These are phyloP conservation scores for Argyresthia albistria DNA, from an alignment of 2,888 invertebrate species.

Conservation along the genomic window DNA sequence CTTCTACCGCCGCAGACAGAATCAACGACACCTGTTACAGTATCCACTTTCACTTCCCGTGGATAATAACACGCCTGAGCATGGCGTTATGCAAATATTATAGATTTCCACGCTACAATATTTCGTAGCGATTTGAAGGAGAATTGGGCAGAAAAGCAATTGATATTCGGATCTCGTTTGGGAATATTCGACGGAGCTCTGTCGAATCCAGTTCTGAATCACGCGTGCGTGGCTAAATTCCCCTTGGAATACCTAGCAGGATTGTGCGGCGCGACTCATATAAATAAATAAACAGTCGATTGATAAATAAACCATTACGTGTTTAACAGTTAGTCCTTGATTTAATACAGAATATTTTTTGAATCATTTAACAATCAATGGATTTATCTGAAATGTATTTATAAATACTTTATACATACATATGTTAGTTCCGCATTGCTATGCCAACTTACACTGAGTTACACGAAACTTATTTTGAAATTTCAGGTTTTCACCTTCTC, in stretches of 20 bases:
- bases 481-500: too few relatives aligned
- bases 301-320: too few relatives aligned
- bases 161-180: constrained; percentile 62
- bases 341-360: too few relatives aligned
- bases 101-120: constrained; percentile 47
- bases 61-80: constrained; percentile 24
- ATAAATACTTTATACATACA: too few relatives aligned
- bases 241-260: constrained; percentile 18
- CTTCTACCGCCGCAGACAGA: constrained; percentile 15
- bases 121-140: constrained; percentile 56
- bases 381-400: too few relatives aligned
- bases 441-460: too few relatives aligned
- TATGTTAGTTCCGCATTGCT: too few relatives aligned
- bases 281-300: too few relatives aligned
- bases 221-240: constrained; percentile 23
- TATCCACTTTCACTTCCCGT: constrained; percentile 43
- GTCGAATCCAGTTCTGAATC: constrained; percentile 43
- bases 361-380: too few relatives aligned
- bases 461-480: too few relatives aligned
- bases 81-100: constrained; percentile 51
- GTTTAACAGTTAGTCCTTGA: too few relatives aligned
- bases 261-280: constrained; percentile 12
- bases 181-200: constrained; percentile 48
- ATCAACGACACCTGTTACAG: constrained; percentile 55
- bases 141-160: constrained; percentile 59